Conservation (phyloP, 1,140 invertebrate genomes). For the Lucilia cuprina region DNA sequence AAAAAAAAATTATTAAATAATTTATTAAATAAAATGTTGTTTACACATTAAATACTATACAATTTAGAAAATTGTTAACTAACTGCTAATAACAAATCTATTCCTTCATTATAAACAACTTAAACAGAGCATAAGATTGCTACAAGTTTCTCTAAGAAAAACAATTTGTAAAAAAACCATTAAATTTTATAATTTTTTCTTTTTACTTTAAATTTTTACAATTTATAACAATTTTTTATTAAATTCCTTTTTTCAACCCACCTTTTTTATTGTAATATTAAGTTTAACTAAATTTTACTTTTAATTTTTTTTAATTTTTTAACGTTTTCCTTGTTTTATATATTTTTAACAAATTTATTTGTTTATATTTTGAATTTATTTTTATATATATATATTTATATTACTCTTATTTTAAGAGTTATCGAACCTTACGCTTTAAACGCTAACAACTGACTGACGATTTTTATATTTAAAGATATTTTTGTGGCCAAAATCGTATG, state of each 20-base stretch:
- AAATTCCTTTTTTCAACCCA: background rate
- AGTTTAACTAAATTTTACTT: background rate
- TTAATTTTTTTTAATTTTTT: background rate
- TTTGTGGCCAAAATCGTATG: conserved; percentile 1
- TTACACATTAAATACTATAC: background rate
- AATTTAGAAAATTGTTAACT: too few species aligned
- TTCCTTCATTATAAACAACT: too few species aligned
- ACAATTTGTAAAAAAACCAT: background rate
- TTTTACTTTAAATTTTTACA: background rate
- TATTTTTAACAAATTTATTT: background rate
- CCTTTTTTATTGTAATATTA: background rate
- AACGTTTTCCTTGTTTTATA: background rate
- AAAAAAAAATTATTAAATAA: background rate
- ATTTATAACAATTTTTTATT: background rate
- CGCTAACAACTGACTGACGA: background rate
- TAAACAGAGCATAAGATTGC: too few species aligned
- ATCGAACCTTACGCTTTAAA: background rate
- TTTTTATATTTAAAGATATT: background rate
- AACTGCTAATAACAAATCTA: too few species aligned
- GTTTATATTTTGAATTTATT: background rate
- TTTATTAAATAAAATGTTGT: background rate
- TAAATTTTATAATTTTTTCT: background rate
- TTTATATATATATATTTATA: background rate
- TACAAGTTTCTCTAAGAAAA: too few species aligned
- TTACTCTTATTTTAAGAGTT: background rate